phyloP scores from a whole-genome alignment of 1,140 invertebrate species.

The Drosophila sulfurigaster region DNA sequence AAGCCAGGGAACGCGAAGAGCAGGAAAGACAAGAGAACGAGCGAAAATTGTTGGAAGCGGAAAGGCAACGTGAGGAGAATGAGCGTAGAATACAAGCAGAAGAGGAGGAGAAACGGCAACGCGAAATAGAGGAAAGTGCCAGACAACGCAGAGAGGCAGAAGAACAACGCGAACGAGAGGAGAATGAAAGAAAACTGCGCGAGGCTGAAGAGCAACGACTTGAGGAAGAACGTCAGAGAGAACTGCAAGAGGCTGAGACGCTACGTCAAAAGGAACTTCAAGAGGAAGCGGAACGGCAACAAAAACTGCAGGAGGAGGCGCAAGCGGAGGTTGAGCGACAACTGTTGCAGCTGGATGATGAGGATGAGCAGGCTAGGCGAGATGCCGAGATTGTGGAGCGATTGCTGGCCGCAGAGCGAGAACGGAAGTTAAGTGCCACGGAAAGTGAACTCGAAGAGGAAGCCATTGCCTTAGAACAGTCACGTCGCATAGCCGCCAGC shows the following conservation, averaged over 20 bases:
- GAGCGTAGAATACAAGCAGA: conserved; percentile 27
- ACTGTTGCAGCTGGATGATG: conserved; percentile 36
- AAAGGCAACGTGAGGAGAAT: conserved; percentile 34
- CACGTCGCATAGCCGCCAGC: conserved; percentile 49
- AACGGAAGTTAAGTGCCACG: conserved; percentile 60
- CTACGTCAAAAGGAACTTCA: conserved; percentile 22
- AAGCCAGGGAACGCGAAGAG: conserved; percentile 37
- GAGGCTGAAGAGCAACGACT: conserved; percentile 14
- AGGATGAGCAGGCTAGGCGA: conserved; percentile 51
- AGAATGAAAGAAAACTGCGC: conserved; percentile 31
- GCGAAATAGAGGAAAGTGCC: conserved; percentile 31
- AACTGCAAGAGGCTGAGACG: conserved; percentile 19
- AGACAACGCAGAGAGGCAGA: conserved; percentile 4
- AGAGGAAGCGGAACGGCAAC: background rate
- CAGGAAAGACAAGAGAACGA: conserved; percentile 43
- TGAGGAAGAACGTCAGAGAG: conserved; percentile 10
- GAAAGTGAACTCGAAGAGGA: conserved; percentile 76
- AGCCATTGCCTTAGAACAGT: conserved; percentile 47
- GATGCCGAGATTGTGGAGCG: conserved; percentile 72
- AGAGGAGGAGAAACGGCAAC: conserved; percentile 40
- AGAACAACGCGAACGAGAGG: conserved; percentile 2
- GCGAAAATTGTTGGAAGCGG: conserved; percentile 45
- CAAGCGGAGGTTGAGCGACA: conserved; percentile 38
- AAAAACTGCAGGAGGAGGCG: conserved; percentile 38
- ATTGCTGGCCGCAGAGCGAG: conserved; percentile 66